Percentiles rank a stretch among this genome's conserved stretches.
phyloP scores from a whole-genome alignment of 2,888 invertebrate genomes.

The Drosophila borborema region DNA sequence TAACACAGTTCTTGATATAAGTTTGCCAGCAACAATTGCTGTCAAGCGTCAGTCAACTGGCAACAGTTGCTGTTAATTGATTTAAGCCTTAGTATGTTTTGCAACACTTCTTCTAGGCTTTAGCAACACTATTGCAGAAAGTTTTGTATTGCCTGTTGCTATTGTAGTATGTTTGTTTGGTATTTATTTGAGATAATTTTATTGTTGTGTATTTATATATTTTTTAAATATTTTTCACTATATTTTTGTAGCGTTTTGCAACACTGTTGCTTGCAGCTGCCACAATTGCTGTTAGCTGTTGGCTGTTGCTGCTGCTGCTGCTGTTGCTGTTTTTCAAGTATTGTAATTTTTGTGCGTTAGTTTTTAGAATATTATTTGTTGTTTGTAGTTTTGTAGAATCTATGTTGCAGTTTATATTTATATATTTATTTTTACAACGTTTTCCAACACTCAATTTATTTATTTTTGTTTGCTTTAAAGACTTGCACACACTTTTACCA shows the following conservation, averaged over 20 bases:
- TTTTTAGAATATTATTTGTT: neutral
- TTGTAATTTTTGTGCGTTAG: conserved; percentile 1
- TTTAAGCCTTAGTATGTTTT: neutral
- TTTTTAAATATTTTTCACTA: neutral
- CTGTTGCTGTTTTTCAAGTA: neutral
- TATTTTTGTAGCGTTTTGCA: neutral
- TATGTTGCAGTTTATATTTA: neutral
- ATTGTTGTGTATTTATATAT: neutral
- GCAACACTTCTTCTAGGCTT: neutral
- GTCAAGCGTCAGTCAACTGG: neutral
- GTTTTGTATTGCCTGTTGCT: neutral
- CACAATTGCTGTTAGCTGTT: neutral
- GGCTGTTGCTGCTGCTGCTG: neutral
- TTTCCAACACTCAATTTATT: conserved; percentile 13
- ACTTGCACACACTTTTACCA: neutral
- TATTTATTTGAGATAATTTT: neutral
- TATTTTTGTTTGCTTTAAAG: neutral
- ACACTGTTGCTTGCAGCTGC: neutral
- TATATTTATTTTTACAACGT: neutral
- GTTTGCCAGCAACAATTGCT: conserved; percentile 32
- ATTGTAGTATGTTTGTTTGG: neutral
- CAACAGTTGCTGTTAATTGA: neutral
- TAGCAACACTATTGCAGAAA: neutral
- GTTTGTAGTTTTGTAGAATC: neutral
- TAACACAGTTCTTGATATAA: conserved; percentile 18